Conservation (phyloP, 2,888 invertebrate genomes). For the Ichneumoninae sp. region DNA sequence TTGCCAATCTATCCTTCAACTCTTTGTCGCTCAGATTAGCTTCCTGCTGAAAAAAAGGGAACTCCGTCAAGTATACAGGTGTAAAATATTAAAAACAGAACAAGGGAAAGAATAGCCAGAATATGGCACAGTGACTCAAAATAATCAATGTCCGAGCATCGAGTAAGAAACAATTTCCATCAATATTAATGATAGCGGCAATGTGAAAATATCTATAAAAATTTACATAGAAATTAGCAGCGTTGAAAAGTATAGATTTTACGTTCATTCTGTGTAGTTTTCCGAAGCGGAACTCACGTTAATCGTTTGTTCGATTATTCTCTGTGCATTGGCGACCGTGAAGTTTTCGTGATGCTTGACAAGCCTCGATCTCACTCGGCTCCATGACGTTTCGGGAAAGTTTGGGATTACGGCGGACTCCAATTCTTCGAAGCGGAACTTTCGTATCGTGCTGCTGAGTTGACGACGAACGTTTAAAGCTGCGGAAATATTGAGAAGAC, state of each 20-base stretch:
- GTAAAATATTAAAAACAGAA: neutral
- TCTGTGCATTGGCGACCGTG: conserved; percentile 69
- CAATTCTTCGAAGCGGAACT: conserved; percentile 79
- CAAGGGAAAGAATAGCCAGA: neutral
- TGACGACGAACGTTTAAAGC: conserved; percentile 54
- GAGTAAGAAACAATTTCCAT: neutral
- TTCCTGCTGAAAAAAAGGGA: conserved; percentile 68
- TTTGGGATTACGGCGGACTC: conserved; percentile 74
- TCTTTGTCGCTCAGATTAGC: conserved; percentile 64
- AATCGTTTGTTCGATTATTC: conserved; percentile 71
- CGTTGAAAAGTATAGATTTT: neutral
- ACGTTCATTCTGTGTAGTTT: neutral
- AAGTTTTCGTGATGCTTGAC: conserved; percentile 73
- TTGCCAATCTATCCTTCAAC: conserved; percentile 72
- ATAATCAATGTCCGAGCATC: neutral
- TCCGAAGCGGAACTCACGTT: conserved; percentile 69
- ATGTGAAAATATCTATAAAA: neutral
- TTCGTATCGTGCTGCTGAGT: conserved; percentile 70
- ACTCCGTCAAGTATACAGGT: neutral
- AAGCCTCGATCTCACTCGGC: conserved; percentile 70
- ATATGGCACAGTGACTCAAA: neutral
- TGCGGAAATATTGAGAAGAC: neutral
- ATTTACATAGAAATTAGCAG: neutral
- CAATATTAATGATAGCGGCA: neutral
- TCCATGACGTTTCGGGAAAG: conserved; percentile 79